phyloP scores from a whole-genome alignment of 2,888 invertebrate species.

The Campopleginae sp. region DNA sequence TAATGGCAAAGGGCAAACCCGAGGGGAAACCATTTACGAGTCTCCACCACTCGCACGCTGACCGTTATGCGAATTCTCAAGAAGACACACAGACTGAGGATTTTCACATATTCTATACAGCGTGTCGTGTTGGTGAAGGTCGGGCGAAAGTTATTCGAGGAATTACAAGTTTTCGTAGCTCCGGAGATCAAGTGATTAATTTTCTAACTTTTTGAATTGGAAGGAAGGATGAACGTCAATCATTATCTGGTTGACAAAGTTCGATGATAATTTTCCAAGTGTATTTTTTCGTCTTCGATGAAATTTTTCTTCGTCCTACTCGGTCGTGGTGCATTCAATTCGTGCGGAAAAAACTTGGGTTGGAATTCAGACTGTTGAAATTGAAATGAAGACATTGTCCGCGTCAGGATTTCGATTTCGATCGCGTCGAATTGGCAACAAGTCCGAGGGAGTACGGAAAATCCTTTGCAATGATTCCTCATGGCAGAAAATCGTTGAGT shows the following conservation, averaged over 20 bases:
- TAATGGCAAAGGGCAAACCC: slow-evolving; percentile 36
- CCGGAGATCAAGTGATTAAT: too few relatives aligned
- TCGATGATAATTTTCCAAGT: background rate
- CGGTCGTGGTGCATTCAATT: background rate
- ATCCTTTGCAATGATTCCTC: background rate
- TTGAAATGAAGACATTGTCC: background rate
- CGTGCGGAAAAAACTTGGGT: background rate
- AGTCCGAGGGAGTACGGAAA: slow-evolving; percentile 1
- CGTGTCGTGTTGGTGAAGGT: background rate
- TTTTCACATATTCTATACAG: background rate
- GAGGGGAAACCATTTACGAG: slow-evolving; percentile 25
- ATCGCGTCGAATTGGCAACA: background rate
- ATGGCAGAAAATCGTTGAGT: slow-evolving; percentile 7
- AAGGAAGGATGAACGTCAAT: background rate
- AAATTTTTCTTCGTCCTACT: background rate
- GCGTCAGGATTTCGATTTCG: background rate
- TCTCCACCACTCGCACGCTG: slow-evolving; percentile 2
- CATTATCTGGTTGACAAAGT: background rate
- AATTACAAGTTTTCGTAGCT: background rate
- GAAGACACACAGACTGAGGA: background rate
- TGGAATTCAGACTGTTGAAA: background rate
- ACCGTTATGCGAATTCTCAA: slow-evolving; percentile 37
- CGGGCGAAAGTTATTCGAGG: background rate
- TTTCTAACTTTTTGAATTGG: background rate
- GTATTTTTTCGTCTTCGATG: background rate